These are phyloP conservation scores for Empis livida DNA, from an alignment of 2,888 invertebrate species.

Conservation along the genomic window DNA sequence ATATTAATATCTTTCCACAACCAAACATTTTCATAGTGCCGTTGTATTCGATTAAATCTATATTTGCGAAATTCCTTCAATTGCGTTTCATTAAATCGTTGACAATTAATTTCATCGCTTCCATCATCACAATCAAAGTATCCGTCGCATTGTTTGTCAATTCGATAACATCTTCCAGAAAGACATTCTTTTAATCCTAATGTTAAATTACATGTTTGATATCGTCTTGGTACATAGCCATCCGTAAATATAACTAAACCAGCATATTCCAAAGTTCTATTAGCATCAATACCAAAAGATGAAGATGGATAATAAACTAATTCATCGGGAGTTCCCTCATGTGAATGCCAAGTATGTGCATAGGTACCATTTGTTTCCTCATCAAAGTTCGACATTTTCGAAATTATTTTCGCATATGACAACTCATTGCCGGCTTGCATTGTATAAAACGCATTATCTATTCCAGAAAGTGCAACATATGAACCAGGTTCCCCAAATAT, in stretches of 20 bases:
- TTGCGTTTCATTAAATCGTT: constrained; percentile 50
- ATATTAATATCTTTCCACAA: constrained; percentile 90
- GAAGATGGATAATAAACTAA: constrained; percentile 78
- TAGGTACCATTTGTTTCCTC: constrained; percentile 76
- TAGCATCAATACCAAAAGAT: constrained; percentile 86
- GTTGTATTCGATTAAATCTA: constrained; percentile 74
- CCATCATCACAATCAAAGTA: constrained; percentile 67
- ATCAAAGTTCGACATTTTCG: constrained; percentile 79
- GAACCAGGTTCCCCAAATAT: constrained; percentile 90
- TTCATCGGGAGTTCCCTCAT: constrained; percentile 69
- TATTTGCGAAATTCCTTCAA: constrained; percentile 59
- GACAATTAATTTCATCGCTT: constrained; percentile 72
- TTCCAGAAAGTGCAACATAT: constrained; percentile 82
- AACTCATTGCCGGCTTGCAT: constrained; percentile 90
- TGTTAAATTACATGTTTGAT: constrained; percentile 55
- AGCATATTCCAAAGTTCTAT: constrained; percentile 82
- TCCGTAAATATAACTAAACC: constrained; percentile 87
- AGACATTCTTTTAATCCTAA: constrained; percentile 69
- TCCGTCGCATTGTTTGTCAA: constrained; percentile 67
- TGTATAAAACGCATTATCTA: constrained; percentile 78
- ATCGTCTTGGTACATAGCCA: constrained; percentile 58
- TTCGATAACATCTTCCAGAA: constrained; percentile 64
- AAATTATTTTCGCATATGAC: constrained; percentile 72
- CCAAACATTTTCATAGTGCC: constrained; percentile 92
- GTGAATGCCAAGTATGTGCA: constrained; percentile 71